A percentile compares a stretch with the other conserved stretches of the same genome.
Conservation (phyloP, 2,113 vertebrate genomes). For the Hydropotes inermis region DNA sequence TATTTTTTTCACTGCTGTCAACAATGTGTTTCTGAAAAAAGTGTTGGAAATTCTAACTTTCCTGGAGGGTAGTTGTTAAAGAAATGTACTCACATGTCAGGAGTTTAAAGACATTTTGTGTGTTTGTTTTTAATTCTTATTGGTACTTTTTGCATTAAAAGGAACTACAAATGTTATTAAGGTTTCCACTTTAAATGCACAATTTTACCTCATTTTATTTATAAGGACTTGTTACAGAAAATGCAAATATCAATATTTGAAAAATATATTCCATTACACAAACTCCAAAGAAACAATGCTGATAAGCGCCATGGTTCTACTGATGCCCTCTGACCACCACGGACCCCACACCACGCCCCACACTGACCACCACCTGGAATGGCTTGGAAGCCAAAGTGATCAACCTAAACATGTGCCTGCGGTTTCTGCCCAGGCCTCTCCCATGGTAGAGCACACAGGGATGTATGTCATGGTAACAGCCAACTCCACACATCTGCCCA, state of each 20-base stretch:
- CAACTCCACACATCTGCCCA: neutral
- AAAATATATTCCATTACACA: conserved; percentile 82
- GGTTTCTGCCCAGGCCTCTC: neutral
- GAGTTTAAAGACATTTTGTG: neutral
- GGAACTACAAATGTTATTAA: conserved; percentile 58
- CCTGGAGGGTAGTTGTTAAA: neutral
- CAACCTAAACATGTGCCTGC: neutral
- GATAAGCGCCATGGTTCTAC: conserved; percentile 62
- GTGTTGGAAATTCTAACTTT: neutral
- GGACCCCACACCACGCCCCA: neutral
- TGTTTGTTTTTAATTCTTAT: conserved; percentile 36
- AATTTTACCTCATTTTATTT: conserved; percentile 79
- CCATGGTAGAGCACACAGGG: neutral
- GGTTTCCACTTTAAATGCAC: conserved; percentile 51
- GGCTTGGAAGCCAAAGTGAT: neutral
- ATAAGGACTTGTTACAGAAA: conserved; percentile 82
- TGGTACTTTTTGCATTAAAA: conserved; percentile 36
- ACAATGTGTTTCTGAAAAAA: neutral
- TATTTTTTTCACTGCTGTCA: neutral
- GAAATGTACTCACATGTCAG: neutral
- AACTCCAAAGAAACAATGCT: conserved; percentile 72
- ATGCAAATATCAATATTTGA: conserved; percentile 77
- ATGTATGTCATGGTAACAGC: neutral
- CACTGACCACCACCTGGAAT: neutral
- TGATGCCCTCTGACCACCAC: neutral